These are phyloP conservation scores for Invenusta paracnida DNA, from an alignment of 2,888 invertebrate genomes.

Conservation along the genomic window DNA sequence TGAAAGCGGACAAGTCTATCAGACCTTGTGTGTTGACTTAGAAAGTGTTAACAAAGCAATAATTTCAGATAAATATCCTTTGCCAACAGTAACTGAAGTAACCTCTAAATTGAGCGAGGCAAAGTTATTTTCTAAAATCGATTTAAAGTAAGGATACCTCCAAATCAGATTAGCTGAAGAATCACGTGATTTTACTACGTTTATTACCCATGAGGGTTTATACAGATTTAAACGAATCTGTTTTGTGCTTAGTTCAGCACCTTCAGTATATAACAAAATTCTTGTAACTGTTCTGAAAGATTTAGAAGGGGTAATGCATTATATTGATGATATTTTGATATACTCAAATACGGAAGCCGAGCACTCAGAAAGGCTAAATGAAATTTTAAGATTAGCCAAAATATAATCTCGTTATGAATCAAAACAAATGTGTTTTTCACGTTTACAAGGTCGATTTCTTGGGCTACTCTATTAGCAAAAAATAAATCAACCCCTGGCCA, in stretches of 20 bases:
- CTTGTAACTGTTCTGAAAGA: neutral
- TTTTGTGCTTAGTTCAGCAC: neutral
- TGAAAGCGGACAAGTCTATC: neutral
- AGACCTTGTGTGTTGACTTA: neutral
- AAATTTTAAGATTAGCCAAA: neutral
- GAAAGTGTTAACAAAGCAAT: neutral
- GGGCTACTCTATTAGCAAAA: neutral
- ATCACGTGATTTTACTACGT: no score
- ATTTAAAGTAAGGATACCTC: neutral
- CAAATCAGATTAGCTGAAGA: neutral
- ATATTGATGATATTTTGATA: neutral
- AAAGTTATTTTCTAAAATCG: neutral
- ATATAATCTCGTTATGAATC: constrained; percentile 5
- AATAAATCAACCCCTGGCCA: neutral
- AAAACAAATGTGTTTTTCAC: neutral
- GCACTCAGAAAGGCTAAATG: neutral
- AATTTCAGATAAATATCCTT: neutral
- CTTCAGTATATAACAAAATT: neutral
- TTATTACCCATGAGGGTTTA: neutral
- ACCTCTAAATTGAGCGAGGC: neutral
- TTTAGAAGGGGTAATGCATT: constrained; percentile 16
- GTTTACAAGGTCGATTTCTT: constrained; percentile 6
- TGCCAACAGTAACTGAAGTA: neutral
- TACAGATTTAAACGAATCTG: constrained; percentile 3
- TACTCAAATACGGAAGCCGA: neutral